Conservation (phyloP, 2,888 invertebrate species). For the Margaritifera margaritifera region DNA sequence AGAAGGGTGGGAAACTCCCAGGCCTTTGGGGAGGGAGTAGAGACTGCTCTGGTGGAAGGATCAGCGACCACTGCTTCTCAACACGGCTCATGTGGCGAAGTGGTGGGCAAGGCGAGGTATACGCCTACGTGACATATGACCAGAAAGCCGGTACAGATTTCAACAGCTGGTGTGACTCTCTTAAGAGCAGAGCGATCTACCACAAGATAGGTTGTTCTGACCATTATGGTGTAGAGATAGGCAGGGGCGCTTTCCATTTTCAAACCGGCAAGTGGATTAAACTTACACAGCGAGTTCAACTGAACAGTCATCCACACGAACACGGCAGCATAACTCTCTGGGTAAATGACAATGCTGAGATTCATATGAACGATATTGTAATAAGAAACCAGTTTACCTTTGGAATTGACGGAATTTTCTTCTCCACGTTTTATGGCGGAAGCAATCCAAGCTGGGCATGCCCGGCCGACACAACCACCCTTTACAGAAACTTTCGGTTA, state of each 20-base stretch:
- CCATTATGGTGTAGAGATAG: conserved; percentile 19
- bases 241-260: conserved; percentile 28
- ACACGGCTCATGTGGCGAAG: conserved; percentile 58
- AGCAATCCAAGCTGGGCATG: too few relatives aligned
- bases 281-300: conserved; percentile 45
- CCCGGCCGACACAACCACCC: too few relatives aligned
- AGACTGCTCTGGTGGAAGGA: conserved; percentile 51
- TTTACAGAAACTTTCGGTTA: too few relatives aligned
- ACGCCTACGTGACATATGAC: conserved; percentile 46
- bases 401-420: conserved; percentile 48
- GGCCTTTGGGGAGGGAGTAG: too few relatives aligned
- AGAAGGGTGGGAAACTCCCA: too few relatives aligned
- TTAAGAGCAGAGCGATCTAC: background rate
- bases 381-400: conserved; percentile 35
- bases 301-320: conserved; percentile 45
- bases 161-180: background rate
- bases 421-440: conserved; percentile 21
- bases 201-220: conserved; percentile 9
- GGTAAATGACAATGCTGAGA: conserved; percentile 31
- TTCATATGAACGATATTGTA: conserved; percentile 33
- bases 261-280: conserved; percentile 39
- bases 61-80: conserved; percentile 49
- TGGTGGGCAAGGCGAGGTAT: conserved; percentile 55
- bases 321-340: conserved; percentile 42
- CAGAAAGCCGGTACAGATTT: background rate